Percentiles rank a stretch among this genome's conserved stretches.
These are phyloP conservation scores for Xiphophorus hellerii DNA, from an alignment of 2,113 vertebrate genomes.

Conservation along the genomic window DNA sequence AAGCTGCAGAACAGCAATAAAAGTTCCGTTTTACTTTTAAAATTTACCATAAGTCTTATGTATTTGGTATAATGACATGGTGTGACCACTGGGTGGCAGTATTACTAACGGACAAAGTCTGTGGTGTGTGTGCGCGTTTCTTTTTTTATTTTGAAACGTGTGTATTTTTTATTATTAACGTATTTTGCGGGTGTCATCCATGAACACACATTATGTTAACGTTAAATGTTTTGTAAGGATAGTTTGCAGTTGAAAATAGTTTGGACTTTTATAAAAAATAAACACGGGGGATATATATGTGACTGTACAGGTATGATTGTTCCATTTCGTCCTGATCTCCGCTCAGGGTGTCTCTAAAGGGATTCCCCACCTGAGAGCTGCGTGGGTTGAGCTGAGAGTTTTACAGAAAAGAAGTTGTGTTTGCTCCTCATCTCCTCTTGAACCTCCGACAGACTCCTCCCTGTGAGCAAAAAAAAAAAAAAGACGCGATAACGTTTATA, in stretches of 20 bases:
- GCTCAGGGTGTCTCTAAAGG: conserved; percentile 62
- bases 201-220: not conserved
- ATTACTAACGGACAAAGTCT: conserved; percentile 12
- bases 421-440: conserved; percentile 48
- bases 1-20: not conserved
- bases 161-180: not conserved
- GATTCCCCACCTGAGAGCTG: conserved; percentile 69
- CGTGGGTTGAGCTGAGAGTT: conserved; percentile 50
- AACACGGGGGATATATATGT: conserved; percentile 31
- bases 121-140: not conserved
- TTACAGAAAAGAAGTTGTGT: conserved; percentile 63
- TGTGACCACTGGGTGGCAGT: conserved; percentile 62
- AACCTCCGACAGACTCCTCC: conserved; percentile 68
- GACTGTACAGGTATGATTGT: conserved; percentile 49
- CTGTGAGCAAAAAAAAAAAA: not conserved
- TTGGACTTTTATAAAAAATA: not conserved
- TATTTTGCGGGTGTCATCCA: not conserved
- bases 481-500: conserved; percentile 59
- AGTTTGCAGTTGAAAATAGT: conserved; percentile 24
- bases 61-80: not conserved
- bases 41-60: not conserved
- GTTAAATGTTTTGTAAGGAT: not conserved
- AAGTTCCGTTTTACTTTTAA: not conserved
- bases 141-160: not conserved
- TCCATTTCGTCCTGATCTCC: conserved; percentile 47